Evolutionary conservation across 2,113 vertebrate genomes (phyloP), one percentile per base, ranked within the genome.

Genomic region (Caretta caretta): DNA sequence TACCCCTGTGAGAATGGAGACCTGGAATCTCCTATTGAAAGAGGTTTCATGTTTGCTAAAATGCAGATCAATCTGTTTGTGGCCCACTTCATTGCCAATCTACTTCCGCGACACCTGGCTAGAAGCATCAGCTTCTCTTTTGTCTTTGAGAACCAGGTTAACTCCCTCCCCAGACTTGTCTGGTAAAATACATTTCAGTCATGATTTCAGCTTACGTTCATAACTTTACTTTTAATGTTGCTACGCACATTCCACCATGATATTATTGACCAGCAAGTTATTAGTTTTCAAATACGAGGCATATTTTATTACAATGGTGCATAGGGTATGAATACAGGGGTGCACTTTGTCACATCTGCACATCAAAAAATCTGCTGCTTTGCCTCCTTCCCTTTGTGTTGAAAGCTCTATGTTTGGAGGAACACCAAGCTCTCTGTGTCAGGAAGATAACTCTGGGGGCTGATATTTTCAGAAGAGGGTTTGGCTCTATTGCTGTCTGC

Each of bases 381-480:
- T 54, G 57, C 27, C 42, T 54, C 84, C 90, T 87, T 38, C 51
- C 72, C 90, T 10, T 88, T 1, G 1, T 11, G 50, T 50, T 83
- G 83, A 93, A 88, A 83, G 62, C 57, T 85, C 94, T 62, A 12
- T 94, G 90, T 95, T 84, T 93, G 92, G 86, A 72, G 87, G 80
- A 88, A 79, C 4, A 20, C 89, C 76, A 7, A 96, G 92, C 46
- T 1, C 24, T 72, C 88, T 94, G 86, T 78, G 22, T 0, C 0
- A n/a, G 88, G 72, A 91, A 90, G 92, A 97, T 97, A 95, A 93
- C 91, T 88, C 0, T 1, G n/a, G 83, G 20, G 53, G 54, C 8
- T 75, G 83, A 11, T 90, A 53, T 86, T 35, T 38, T 85, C 2
- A 93, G 95, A 89, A 94, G 82, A 96, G 92, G 88, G 38, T 83